A percentile compares a stretch with the other conserved stretches of the same genome.
Evolutionary conservation across 2,797 vertebrate genomes (phyloP).

Genomic region (Enteromius thamalakanensis): DNA sequence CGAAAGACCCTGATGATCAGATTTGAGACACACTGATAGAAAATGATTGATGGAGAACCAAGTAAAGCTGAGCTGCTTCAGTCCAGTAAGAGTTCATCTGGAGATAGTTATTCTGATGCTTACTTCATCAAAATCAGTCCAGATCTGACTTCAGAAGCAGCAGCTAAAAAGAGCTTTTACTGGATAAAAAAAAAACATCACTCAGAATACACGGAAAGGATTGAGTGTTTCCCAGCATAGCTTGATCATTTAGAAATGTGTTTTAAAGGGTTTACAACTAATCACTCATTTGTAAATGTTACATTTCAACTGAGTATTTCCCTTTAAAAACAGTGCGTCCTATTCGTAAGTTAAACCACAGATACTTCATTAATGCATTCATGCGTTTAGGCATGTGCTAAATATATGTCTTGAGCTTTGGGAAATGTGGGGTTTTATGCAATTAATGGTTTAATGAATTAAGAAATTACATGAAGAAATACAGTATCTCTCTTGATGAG

Average conservation of each 20-base stretch:
- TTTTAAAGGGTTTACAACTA: background rate
- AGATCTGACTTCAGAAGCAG: background rate
- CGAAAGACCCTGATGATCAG: background rate
- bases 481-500: background rate
- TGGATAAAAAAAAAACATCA: background rate
- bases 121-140: background rate
- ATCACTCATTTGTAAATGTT: background rate
- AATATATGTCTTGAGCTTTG: slow-evolving; percentile 3
- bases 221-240: background rate
- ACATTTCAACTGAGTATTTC: background rate
- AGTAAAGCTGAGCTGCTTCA: background rate
- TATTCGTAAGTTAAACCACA: background rate
- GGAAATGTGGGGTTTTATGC: background rate
- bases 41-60: background rate
- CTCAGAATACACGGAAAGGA: background rate
- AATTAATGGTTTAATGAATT: slow-evolving; percentile 5
- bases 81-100: background rate
- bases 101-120: background rate
- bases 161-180: background rate
- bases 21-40: background rate
- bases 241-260: background rate
- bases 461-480: background rate
- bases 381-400: background rate
- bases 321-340: background rate
- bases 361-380: slow-evolving; percentile 21